A percentile compares a stretch with the other conserved stretches of the same genome.
Evolutionary conservation across 2,113 vertebrate species (phyloP).

Genomic region (Eolophus roseicapilla): DNA sequence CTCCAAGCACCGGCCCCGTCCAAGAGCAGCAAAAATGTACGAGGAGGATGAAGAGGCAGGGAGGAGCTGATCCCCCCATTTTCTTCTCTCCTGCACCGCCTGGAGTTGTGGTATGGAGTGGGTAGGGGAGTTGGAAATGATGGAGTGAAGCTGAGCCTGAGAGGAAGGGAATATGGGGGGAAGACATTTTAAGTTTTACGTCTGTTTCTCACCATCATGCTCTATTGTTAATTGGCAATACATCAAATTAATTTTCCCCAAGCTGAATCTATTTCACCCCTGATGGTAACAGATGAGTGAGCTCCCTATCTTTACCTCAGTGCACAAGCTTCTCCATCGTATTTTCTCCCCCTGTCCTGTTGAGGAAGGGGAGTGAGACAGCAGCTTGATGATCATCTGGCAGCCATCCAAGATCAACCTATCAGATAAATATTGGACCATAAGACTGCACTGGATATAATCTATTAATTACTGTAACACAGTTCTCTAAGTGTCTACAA

Average conservation of each 20-base stretch:
- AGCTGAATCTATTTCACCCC: background rate
- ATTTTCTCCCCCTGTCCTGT: background rate
- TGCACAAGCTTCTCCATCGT: background rate
- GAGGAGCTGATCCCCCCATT: background rate
- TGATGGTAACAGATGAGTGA: background rate
- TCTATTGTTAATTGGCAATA: background rate
- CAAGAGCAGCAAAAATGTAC: background rate
- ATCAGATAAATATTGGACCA: background rate
- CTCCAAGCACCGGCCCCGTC: accelerated
- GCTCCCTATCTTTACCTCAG: background rate
- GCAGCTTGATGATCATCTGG: background rate
- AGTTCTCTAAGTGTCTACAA: background rate
- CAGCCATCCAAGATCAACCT: background rate
- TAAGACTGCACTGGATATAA: background rate
- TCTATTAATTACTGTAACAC: background rate
- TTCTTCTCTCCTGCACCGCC: background rate
- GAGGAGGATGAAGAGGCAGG: background rate
- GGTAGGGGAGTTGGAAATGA: background rate
- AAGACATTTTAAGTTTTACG: background rate
- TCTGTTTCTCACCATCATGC: background rate
- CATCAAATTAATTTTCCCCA: background rate
- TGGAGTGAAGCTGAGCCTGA: background rate
- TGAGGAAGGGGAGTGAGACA: background rate
- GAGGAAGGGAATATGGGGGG: background rate
- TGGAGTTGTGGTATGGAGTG: background rate